A percentile compares a stretch with the other conserved stretches of the same genome.
Conservation (phyloP, 2,797 vertebrate genomes). For the Xenops minutus region DNA sequence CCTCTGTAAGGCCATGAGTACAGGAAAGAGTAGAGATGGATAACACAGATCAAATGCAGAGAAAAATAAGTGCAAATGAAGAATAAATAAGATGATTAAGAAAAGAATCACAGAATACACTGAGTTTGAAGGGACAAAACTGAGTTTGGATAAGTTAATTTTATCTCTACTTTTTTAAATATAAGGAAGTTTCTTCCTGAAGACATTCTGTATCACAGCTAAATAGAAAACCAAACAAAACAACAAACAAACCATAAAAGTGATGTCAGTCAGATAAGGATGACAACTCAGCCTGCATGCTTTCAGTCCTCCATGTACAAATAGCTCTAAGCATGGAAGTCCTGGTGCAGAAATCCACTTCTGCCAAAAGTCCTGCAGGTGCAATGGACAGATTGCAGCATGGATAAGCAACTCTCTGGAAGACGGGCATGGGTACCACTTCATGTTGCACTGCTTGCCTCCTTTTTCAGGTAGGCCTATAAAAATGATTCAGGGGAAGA, state of each 20-base stretch:
- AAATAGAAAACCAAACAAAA: not conserved
- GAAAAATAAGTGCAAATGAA: not conserved
- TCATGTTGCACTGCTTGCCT: not conserved
- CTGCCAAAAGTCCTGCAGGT: not conserved
- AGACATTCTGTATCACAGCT: not conserved
- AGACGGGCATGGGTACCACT: not conserved
- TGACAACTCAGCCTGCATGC: fast-evolving
- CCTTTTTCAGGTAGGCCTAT: not conserved
- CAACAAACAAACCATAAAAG: not conserved
- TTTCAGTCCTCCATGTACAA: not conserved
- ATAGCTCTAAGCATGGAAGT: not conserved
- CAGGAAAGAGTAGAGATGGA: not conserved
- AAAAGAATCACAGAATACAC: not conserved
- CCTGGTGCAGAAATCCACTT: not conserved
- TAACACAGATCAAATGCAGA: not conserved
- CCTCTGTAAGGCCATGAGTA: not conserved
- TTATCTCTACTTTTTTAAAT: not conserved
- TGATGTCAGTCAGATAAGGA: not conserved
- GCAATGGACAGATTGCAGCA: not conserved
- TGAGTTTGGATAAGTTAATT: not conserved
- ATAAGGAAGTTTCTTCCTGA: not conserved
- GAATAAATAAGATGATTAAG: not conserved
- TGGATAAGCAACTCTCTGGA: not conserved
- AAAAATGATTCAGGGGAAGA: not conserved
- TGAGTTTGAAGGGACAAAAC: not conserved